A percentile compares a stretch with the other conserved stretches of the same genome.
Evolutionary conservation across 2,113 vertebrate genomes (phyloP).

Genomic region (Toxotes jaculatrix): DNA sequence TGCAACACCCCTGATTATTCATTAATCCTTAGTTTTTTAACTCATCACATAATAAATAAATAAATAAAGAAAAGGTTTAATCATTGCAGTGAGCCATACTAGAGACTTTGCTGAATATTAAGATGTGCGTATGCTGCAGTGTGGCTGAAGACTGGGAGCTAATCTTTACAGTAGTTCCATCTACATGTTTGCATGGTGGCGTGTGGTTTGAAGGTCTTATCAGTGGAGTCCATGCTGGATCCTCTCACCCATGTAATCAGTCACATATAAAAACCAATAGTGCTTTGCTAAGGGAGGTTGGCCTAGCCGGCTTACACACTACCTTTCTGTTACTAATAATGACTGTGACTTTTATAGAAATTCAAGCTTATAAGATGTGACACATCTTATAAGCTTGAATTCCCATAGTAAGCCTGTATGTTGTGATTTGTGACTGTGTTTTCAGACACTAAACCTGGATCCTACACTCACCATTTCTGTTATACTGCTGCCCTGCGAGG

Average conservation of each 20-base stretch:
- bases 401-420: neutral
- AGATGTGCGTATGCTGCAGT: slow-evolving; percentile 2
- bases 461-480: neutral
- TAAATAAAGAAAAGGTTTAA: neutral
- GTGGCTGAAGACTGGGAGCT: neutral
- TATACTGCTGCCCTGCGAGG: neutral
- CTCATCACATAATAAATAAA: neutral
- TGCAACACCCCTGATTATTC: neutral
- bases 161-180: slow-evolving; percentile 23
- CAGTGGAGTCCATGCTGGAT: slow-evolving; percentile 55
- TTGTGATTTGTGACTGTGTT: slow-evolving; percentile 5
- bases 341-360: neutral
- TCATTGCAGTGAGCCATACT: neutral
- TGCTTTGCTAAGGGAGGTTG: slow-evolving; percentile 22
- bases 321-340: slow-evolving; percentile 1
- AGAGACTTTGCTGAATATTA: neutral
- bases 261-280: slow-evolving; percentile 79
- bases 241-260: slow-evolving; percentile 79
- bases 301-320: neutral
- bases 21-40: slow-evolving; percentile 14
- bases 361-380: neutral
- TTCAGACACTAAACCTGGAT: neutral
- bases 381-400: neutral
- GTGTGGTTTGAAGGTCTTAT: slow-evolving; percentile 58
- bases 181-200: slow-evolving; percentile 33